phyloP scores from a whole-genome alignment of 2,888 invertebrate genomes.

The Anthophora plumipes region DNA sequence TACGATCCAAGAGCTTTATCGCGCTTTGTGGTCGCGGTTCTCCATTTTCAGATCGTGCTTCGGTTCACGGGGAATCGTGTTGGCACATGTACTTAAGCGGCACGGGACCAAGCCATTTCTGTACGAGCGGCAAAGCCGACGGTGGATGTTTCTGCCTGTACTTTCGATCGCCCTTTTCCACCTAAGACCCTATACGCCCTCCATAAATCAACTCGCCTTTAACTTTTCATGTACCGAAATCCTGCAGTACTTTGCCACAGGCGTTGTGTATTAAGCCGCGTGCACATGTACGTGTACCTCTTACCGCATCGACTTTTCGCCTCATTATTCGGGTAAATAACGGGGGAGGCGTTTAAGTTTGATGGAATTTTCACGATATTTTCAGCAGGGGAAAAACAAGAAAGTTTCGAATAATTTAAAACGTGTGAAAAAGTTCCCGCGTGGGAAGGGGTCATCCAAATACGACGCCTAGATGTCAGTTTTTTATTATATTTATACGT shows the following conservation, averaged over 20 bases:
- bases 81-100: slow-evolving; percentile 65
- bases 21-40: slow-evolving; percentile 40
- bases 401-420: background rate
- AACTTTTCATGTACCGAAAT: slow-evolving; percentile 57
- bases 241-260: slow-evolving; percentile 23
- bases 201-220: slow-evolving; percentile 40
- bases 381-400: background rate
- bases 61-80: slow-evolving; percentile 51
- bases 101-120: slow-evolving; percentile 26
- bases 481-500: no score
- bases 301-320: background rate
- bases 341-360: background rate
- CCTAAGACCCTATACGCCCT: slow-evolving; percentile 35
- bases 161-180: slow-evolving; percentile 50
- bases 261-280: slow-evolving; percentile 36
- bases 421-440: background rate
- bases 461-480: no score
- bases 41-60: slow-evolving; percentile 59
- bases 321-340: slow-evolving; percentile 23
- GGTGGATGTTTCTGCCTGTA: slow-evolving; percentile 47
- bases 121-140: slow-evolving; percentile 28
- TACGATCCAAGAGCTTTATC: slow-evolving; percentile 59
- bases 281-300: background rate
- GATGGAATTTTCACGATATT: background rate
- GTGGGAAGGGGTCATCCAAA: no score